Base-by-base conservation (phyloP, 2,113 vertebrate genomes). In the Psephotus haematonotus region DNA sequence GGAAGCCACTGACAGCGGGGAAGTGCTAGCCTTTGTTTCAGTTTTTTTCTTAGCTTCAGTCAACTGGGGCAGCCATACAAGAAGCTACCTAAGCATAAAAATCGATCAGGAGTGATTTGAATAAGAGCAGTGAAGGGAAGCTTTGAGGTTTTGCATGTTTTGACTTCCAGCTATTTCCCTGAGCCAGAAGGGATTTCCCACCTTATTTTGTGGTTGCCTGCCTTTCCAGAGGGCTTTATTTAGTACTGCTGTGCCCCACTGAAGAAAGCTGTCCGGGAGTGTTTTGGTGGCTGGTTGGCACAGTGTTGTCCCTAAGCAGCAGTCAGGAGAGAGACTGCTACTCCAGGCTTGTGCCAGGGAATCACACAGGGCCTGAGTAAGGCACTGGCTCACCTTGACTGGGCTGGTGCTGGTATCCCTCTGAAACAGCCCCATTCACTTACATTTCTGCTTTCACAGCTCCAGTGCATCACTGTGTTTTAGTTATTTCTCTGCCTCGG, bases 381-480 rank as follows among this genome's bases (percentile, higher is more conserved):
- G 74, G 76, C 2, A 7, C 81, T 71, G 65, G 55, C 25, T 55
- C 3, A 10, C 35, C 7, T 1, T 1, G 13, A 19, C 72, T 49
- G 29, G 28, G 49, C 33, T 82, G 65, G 8, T 72, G 33, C 10
- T 72, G 53, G 18, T 29, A 33, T 74, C 55, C 46, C 65, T 71
- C 60, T 0, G 0, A 75, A 92, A 76, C 29, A 86, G 4, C 28
- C 27, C 25, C 49, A 91, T 86, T 76, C 80, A 63, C 59, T 96
- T 82, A 70, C 77, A 82, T 94, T 93, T 95, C 88, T 86, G 83
- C 92, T 96, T 96, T 95, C 77, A 18, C 2, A 3, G 13, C 39
- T 89, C 41, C 82, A 55, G 8, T 0, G 3, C 39, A 63, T 68
- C 17, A 6, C 22, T 68, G 28, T 44, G 23, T 81, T 62, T 92